These are phyloP conservation scores for Pyrrhosoma nymphula DNA, from an alignment of 2,888 invertebrate species.

Conservation along the genomic window DNA sequence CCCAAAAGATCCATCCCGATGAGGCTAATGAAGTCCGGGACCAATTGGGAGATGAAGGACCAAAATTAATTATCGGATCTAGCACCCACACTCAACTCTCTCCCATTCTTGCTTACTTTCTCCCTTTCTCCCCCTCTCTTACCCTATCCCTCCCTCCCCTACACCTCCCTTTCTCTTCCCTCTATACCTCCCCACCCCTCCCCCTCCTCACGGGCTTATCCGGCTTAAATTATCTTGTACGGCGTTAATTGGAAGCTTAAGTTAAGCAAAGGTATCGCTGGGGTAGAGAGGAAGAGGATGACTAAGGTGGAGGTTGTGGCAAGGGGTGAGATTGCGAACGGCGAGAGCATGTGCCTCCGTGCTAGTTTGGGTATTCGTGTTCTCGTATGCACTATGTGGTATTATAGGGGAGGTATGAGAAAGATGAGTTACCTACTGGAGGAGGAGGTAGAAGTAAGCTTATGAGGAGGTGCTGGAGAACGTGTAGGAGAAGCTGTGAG, in stretches of 20 bases:
- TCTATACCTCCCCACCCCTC: background rate
- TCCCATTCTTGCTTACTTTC: background rate
- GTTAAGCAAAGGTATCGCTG: slow-evolving; percentile 48
- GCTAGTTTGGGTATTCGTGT: background rate
- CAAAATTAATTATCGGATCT: slow-evolving; percentile 63
- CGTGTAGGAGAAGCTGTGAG: no score
- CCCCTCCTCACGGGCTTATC: slow-evolving; percentile 8
- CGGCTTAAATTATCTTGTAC: slow-evolving; percentile 40
- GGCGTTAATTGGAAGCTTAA: slow-evolving; percentile 63
- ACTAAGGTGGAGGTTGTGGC: background rate
- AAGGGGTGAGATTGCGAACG: background rate
- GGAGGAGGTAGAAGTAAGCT: no score
- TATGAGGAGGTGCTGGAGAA: no score
- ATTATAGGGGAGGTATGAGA: no score
- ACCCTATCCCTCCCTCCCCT: background rate
- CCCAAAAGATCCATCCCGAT: slow-evolving; percentile 46
- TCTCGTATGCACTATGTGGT: no score
- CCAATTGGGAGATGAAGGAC: slow-evolving; percentile 58
- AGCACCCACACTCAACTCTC: background rate
- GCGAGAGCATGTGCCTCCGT: background rate
- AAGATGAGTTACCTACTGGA: no score
- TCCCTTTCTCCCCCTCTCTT: background rate
- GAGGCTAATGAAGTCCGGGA: slow-evolving; percentile 58
- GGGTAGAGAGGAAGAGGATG: background rate
- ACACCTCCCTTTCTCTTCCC: background rate